Conservation (phyloP, 2,797 vertebrate species). For the Knipowitschia caucasica region DNA sequence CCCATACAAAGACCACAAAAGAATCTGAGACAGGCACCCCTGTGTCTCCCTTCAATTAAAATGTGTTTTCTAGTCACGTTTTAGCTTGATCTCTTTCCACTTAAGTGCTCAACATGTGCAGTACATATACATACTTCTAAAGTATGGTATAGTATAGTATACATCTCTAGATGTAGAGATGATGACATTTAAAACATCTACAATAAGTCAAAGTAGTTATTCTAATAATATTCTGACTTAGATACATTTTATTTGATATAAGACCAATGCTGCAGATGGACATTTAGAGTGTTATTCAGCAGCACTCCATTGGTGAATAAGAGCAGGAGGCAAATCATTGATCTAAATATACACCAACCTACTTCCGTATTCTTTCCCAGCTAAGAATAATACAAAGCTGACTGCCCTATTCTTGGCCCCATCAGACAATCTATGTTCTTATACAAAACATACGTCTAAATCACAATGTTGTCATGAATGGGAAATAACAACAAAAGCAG, state of each 20-base stretch:
- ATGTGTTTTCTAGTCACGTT: conserved; percentile 45
- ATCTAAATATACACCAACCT: conserved; percentile 69
- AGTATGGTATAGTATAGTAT: too few relatives aligned
- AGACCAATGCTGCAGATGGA: conserved; percentile 14
- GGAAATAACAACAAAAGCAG: background rate
- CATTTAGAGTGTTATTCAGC: conserved; percentile 27
- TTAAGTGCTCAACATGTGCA: background rate
- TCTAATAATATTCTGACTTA: background rate
- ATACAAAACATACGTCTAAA: conserved; percentile 2
- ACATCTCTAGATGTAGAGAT: too few relatives aligned
- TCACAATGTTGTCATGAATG: background rate
- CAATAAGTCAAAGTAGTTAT: too few relatives aligned
- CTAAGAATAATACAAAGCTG: conserved; percentile 52
- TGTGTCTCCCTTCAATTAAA: conserved; percentile 9
- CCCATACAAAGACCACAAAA: conserved; percentile 39
- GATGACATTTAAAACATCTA: too few relatives aligned
- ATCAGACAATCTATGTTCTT: background rate
- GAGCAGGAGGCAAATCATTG: conserved; percentile 43
- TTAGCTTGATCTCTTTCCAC: conserved; percentile 8
- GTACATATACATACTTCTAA: background rate
- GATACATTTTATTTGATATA: conserved; percentile 23
- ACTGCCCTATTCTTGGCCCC: conserved; percentile 52
- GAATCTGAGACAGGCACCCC: conserved; percentile 21
- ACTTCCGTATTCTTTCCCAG: conserved; percentile 41
- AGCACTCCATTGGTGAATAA: conserved; percentile 23